Evolutionary conservation across 2,888 invertebrate genomes (phyloP), one percentile per base, ranked within the genome.

Genomic region (Aphodius sticticus): DNA sequence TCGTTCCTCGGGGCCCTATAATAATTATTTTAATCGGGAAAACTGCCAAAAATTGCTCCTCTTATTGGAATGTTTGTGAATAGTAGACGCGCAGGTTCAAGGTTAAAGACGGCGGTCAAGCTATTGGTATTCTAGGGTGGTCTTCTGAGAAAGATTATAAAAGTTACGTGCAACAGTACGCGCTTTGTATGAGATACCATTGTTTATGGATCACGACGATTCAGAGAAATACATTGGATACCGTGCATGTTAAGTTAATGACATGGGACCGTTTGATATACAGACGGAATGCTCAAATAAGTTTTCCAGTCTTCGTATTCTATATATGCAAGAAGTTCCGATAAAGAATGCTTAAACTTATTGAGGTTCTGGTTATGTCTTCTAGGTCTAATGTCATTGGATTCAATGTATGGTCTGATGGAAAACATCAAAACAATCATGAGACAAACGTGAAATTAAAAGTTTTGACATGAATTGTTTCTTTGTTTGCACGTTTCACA

Each of bases 141-240:
- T 53, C 53, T 53, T 53, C 53, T 53, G 53, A 12, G 53, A 53
- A 53, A 9, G 53, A 53, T 53, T 53, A 12, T 53, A 53, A 53
- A 53, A 7, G 53, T 53, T 53, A 53, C 53, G 12, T 53, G 53
- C 53, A 53, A 53, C 53, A 53, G 53, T 53, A 53, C 53, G 53
- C 53, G 53, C 53, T 53, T 53, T 53, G 53, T 53, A 53, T 53
- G 53, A 53, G 53, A 53, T 53, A 53, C 53, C 53, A 53, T 12
- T 53, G 53, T 53, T 53, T 53, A 53, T 53, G 53, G 53, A 53
- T 53, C 53, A 53, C 53, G 53, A 53, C 53, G 53, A 53, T 53
- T 53, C 53, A 53, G 12, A 53, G 53, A 53, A 53, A 53, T 53
- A 53, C 53, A 53, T 53, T 53, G 53, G 53, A 53, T 53, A 53